Base-by-base conservation (phyloP, 1,140 invertebrate genomes). In the Drosophila willistoni region DNA sequence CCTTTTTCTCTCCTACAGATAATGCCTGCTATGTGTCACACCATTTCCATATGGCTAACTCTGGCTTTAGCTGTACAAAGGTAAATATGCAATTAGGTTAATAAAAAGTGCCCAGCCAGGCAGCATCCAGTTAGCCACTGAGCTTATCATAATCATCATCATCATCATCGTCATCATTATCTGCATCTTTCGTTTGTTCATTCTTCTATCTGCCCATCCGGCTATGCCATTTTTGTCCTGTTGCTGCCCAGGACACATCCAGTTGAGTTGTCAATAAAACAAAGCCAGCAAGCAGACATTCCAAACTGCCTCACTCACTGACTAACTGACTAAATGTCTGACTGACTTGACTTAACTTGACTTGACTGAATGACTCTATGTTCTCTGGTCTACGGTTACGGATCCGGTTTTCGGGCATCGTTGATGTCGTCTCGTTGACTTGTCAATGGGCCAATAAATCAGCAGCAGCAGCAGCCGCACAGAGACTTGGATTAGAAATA, bases 31-130 rank as follows among this genome's bases (percentile, higher is more conserved):
- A 94, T 98, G 89, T 98, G 98, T 91, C 97, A 98, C 93, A 98
- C 97, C 1, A 96, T 97, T 1, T 98, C 97, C 68, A 97, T 98
- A 54, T 98, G 97, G 96, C 92, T 98, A 68, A 98, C 97, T 0
- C 92, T 98, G 65, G 95, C 96, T 1, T 93, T 98, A 34, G 97
- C 97, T 3, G 95, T 97, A 1, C 97, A 98, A 93, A 93, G 96
- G 91, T 92, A 90, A 87, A 76, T 81, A 77, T 89, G 71, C 60
- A 79, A 79, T 76, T 69, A 68, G 41, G 65, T 65, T 51, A 69
- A 76, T 69, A 76, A 75, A 74, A 64, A 57, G 41, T 22, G 55
- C 34, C 47, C 44, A 22, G 42, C 25, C 60, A 39, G 12, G 36
- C 36, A 39, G 36, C 36, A 39, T 39, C 36, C 12, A 39, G 14